These are phyloP conservation scores for Zelostemma sp. DNA, from an alignment of 1,140 invertebrate genomes.

Conservation along the genomic window DNA sequence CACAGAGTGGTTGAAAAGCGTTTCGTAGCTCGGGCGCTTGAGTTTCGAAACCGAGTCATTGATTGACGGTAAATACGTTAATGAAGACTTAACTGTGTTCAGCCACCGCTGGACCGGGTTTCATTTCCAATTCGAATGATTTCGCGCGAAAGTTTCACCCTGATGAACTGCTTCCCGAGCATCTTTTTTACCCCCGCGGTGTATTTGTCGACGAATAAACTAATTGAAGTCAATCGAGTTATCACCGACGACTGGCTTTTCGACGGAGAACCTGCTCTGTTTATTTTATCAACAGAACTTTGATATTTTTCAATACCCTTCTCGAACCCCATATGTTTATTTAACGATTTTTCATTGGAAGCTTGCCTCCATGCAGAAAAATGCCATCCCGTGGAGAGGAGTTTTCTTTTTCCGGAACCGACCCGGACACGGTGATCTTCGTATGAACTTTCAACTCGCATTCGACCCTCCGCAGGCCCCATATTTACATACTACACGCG, in stretches of 20 bases:
- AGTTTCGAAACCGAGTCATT: slow-evolving; percentile 8
- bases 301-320: too few relatives aligned
- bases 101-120: too few relatives aligned
- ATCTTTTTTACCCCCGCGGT: too few relatives aligned
- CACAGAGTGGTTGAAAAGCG: slow-evolving; percentile 31
- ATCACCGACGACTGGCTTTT: too few relatives aligned
- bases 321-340: too few relatives aligned
- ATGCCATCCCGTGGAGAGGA: slow-evolving; percentile 8
- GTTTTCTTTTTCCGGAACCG: slow-evolving; percentile 22
- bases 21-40: slow-evolving; percentile 8
- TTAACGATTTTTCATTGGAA: not conserved
- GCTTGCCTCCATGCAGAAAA: slow-evolving; percentile 24
- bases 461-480: slow-evolving; percentile 43
- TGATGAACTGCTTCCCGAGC: too few relatives aligned
- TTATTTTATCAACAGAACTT: too few relatives aligned
- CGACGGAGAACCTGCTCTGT: too few relatives aligned
- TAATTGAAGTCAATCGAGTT: too few relatives aligned
- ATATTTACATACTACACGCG: slow-evolving; percentile 52
- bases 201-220: too few relatives aligned
- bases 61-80: not conserved
- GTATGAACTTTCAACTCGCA: slow-evolving; percentile 41
- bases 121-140: too few relatives aligned
- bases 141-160: too few relatives aligned
- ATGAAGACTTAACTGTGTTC: not conserved
- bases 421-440: slow-evolving; percentile 31